These are phyloP conservation scores for Augiades crinisus DNA, from an alignment of 2,888 invertebrate genomes.

Conservation along the genomic window DNA sequence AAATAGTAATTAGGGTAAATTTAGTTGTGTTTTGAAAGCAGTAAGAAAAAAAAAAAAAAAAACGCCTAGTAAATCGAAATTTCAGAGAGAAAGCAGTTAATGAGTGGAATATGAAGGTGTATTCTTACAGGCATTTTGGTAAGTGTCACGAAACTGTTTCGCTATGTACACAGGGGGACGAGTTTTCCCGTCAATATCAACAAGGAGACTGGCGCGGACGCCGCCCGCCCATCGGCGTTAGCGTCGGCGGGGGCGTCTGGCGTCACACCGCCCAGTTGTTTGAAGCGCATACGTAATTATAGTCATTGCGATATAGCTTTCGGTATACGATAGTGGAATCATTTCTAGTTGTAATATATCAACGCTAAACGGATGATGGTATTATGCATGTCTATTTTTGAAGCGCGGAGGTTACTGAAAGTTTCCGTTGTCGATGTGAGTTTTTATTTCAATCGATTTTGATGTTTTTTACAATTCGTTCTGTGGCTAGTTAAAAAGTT, in stretches of 20 bases:
- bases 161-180: constrained; percentile 45
- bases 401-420: neutral
- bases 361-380: constrained; percentile 20
- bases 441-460: no score
- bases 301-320: constrained; percentile 37
- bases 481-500: no score
- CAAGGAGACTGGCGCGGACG: constrained; percentile 56
- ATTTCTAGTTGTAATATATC: constrained; percentile 30
- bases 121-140: constrained; percentile 69
- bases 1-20: no score
- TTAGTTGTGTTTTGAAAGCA: no score
- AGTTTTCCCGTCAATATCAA: constrained; percentile 59
- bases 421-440: neutral
- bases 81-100: constrained; percentile 9
- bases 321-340: constrained; percentile 28
- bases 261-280: constrained; percentile 39
- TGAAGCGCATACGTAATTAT: constrained; percentile 38
- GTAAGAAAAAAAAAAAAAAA: no score
- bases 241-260: constrained; percentile 48
- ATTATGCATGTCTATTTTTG: constrained; percentile 14
- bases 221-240: constrained; percentile 65
- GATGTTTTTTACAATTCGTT: no score
- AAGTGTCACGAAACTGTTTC: constrained; percentile 47
- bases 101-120: constrained; percentile 12
- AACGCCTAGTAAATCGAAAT: constrained; percentile 12